Base-by-base conservation (phyloP, 2,888 invertebrate genomes). In the Alitta virens region DNA sequence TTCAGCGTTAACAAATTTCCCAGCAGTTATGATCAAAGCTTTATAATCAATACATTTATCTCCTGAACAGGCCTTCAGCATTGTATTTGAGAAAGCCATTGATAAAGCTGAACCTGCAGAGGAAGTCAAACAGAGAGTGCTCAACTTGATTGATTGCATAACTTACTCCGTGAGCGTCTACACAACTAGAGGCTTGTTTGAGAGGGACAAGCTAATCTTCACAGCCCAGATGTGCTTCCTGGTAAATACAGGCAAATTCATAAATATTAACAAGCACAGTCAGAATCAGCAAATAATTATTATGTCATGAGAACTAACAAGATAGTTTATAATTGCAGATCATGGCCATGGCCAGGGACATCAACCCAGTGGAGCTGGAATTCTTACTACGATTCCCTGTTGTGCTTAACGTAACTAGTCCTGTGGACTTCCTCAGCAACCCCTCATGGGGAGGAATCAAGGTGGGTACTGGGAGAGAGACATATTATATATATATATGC, bases 51-150 rank as follows among this genome's bases (percentile, higher is more conserved):
- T 50, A 12, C 25, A 3, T 24, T n/a, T n/a, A n/a, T n/a, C 7
- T 21, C 18, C 16, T 18, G 23, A 50, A 16, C 74, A 92, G 92
- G 94, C 96, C 1, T 96, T 96, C 83, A 94, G 92, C 82, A 94
- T 94, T n/a, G 96, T 96, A 33, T 96, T 96, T 80, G 94, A 94
- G 85, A 95, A 94, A 78, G 96, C 96, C 21, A 95, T 97, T 75
- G 90, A 91, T 51, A 89, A 88, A 77, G 93, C 96, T 0, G 90
- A 91, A 68, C 88, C 90, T 0, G 89, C 91, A 0, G 89, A 90
- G 21, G 90, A 89, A 69, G 91, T 96, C 0, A 85, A 87, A 38
- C 84, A 85, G 63, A 85, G 96, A 72, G 94, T 97, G 21, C 85
- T 86, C 69, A 94, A 94, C 83, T 87, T 97, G 52, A 96, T 96